A percentile compares a stretch with the other conserved stretches of the same genome.
Evolutionary conservation across 2,797 vertebrate genomes (phyloP).

Genomic region (Cossypha heuglini): DNA sequence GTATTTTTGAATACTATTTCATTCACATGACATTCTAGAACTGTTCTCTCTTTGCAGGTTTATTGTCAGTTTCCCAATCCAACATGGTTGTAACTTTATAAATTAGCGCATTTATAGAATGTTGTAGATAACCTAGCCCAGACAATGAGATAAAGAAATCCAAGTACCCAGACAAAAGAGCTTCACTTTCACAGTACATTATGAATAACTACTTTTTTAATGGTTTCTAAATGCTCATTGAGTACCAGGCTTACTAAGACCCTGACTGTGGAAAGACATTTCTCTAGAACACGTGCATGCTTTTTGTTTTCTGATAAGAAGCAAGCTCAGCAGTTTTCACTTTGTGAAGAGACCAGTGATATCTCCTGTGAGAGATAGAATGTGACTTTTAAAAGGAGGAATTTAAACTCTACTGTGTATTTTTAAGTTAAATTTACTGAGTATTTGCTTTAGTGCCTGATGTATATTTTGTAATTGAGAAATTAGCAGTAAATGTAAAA

Average conservation of each 20-base stretch:
- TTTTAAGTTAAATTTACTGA: not conserved
- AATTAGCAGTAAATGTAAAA: slow-evolving; percentile 53
- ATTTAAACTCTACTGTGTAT: not conserved
- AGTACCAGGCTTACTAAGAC: not conserved
- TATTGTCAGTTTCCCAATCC: not conserved
- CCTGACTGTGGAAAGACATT: not conserved
- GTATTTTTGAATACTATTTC: not conserved
- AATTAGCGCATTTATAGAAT: not conserved
- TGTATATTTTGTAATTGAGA: slow-evolving; percentile 46
- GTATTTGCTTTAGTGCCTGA: slow-evolving; percentile 3
- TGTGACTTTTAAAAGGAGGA: not conserved
- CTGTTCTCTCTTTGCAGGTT: not conserved
- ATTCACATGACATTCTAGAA: not conserved
- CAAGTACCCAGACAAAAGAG: not conserved
- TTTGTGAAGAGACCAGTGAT: not conserved
- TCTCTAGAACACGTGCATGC: not conserved
- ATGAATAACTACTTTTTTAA: not conserved
- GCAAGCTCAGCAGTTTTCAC: not conserved
- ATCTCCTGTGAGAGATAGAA: not conserved
- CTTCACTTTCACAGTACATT: not conserved
- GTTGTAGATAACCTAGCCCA: not conserved
- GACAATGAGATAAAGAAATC: not conserved
- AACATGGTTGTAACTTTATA: not conserved
- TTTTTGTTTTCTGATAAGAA: not conserved
- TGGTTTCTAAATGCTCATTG: not conserved